Evolutionary conservation across 2,888 invertebrate species (phyloP).

Genomic region (Nowickia ferox): DNA sequence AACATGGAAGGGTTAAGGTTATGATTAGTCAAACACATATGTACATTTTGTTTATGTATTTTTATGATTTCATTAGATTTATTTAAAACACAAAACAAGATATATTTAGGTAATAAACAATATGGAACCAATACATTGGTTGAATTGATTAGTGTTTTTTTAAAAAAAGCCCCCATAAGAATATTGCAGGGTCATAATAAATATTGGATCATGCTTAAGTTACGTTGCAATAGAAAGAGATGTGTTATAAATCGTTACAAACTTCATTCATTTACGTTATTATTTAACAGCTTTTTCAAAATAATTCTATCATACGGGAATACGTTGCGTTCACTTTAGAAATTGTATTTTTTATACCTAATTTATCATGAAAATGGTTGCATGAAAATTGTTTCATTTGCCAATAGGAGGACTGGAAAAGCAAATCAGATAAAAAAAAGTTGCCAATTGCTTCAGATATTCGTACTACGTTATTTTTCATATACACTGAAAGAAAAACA

Average conservation of each 20-base stretch:
- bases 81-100: constrained; percentile 37
- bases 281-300: neutral
- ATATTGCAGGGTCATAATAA: neutral
- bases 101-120: neutral
- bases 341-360: no score
- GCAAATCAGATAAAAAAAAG: no score
- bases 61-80: constrained; percentile 30
- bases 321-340: no score
- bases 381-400: no score
- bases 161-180: neutral
- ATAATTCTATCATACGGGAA: no score
- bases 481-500: no score
- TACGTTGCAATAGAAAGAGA: constrained; percentile 2
- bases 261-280: neutral
- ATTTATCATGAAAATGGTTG: no score
- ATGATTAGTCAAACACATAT: constrained; percentile 67
- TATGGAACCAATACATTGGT: neutral
- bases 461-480: no score
- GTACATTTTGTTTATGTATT: constrained; percentile 30
- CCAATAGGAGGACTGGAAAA: no score
- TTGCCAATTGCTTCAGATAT: no score
- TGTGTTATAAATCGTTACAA: constrained; percentile 25
- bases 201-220: constrained; percentile 42
- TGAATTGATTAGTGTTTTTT: constrained; percentile 24
- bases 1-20: constrained; percentile 80